These are phyloP conservation scores for Pandemis cinnamomeana DNA, from an alignment of 2,888 invertebrate species.

Conservation along the genomic window DNA sequence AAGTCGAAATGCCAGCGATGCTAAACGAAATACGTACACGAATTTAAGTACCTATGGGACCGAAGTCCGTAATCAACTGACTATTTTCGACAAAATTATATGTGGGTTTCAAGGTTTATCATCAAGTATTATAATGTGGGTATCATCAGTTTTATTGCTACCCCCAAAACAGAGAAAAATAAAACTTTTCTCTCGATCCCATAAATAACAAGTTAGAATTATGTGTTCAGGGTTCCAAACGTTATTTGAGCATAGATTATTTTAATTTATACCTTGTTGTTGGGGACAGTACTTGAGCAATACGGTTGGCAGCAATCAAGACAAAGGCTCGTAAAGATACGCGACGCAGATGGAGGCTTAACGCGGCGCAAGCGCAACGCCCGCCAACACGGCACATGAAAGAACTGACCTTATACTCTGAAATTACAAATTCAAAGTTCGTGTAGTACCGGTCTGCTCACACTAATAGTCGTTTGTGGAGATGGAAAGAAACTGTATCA, in stretches of 20 bases:
- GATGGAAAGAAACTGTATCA: no score
- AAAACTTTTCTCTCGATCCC: background rate
- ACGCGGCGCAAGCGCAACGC: constrained; percentile 42
- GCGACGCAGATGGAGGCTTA: constrained; percentile 51
- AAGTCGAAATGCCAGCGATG: no score
- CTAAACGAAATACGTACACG: no score
- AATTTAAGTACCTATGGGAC: no score
- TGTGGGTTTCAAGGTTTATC: background rate
- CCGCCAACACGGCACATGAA: constrained; percentile 48
- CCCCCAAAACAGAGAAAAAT: background rate
- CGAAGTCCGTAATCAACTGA: no score
- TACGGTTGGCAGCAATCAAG: constrained; percentile 69
- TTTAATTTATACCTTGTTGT: constrained; percentile 18
- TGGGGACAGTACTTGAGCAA: constrained; percentile 46
- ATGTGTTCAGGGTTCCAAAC: background rate
- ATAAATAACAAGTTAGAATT: background rate
- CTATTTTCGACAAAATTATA: no score
- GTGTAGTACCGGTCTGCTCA: no score
- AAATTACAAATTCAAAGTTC: no score
- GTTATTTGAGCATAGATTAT: constrained; percentile 7
- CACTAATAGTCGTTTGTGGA: no score
- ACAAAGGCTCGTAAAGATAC: constrained; percentile 81
- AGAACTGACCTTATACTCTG: constrained; percentile 42
- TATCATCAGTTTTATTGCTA: background rate
- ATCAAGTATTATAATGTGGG: background rate